Evolutionary conservation across 2,113 vertebrate species (phyloP).

Genomic region (Miniopterus natalensis): DNA sequence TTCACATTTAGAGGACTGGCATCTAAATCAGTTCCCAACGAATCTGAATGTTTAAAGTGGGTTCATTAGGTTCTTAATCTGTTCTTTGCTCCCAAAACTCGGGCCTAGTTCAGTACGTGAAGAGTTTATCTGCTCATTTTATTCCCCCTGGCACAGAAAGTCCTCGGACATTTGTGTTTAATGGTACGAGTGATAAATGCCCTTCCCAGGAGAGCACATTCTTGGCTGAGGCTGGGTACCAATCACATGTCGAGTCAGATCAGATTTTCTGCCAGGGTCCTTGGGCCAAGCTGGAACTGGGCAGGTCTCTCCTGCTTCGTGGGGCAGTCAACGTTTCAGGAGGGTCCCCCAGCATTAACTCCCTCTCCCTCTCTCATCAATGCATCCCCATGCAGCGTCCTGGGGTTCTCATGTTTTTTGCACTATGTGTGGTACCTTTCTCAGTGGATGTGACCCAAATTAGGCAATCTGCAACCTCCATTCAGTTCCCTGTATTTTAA

Average conservation of each 20-base stretch:
- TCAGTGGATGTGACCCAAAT: neutral
- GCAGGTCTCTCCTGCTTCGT: neutral
- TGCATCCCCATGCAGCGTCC: neutral
- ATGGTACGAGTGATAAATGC: conserved; percentile 40
- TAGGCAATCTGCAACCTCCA: neutral
- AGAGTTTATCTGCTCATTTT: conserved; percentile 4
- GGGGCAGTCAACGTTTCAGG: neutral
- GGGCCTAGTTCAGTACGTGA: neutral
- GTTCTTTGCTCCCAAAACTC: neutral
- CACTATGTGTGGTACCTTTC: neutral
- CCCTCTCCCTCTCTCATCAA: neutral
- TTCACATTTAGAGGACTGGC: neutral
- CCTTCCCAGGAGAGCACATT: conserved; percentile 64
- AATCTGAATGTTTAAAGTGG: conserved; percentile 2
- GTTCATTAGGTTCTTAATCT: neutral
- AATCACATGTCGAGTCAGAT: conserved; percentile 73
- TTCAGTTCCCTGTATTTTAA: neutral
- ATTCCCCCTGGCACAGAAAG: conserved; percentile 36
- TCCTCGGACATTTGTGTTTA: neutral
- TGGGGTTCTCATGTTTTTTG: neutral
- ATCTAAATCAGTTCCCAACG: neutral
- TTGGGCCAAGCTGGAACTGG: neutral
- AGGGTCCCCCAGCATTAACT: neutral
- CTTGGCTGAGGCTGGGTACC: conserved; percentile 66
- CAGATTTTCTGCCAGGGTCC: conserved; percentile 67